phyloP scores from a whole-genome alignment of 2,113 vertebrate genomes.

The Tetraodon nigroviridis region DNA sequence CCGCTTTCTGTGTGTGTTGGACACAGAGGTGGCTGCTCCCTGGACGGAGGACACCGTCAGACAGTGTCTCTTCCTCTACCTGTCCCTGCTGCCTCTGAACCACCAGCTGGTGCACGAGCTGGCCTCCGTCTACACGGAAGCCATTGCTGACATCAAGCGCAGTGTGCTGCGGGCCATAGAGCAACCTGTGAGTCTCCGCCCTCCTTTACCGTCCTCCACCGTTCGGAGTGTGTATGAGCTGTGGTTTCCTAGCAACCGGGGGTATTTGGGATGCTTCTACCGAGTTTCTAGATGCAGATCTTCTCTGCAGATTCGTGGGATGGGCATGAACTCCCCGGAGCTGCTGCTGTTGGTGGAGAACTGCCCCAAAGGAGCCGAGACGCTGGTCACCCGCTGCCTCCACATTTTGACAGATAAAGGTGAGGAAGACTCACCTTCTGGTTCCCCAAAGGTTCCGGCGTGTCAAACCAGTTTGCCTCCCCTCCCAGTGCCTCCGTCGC shows the following conservation, averaged over 20 bases:
- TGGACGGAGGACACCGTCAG: conserved; percentile 94
- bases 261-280: background rate
- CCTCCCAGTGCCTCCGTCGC: conserved; percentile 84
- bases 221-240: too few species aligned
- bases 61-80: conserved; percentile 92
- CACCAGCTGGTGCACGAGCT: conserved; percentile 92
- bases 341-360: conserved; percentile 91
- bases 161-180: conserved; percentile 90
- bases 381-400: conserved; percentile 88
- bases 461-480: background rate
- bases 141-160: conserved; percentile 94
- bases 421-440: conserved; percentile 33
- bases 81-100: conserved; percentile 90
- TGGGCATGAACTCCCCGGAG: conserved; percentile 96
- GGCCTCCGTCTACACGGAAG: conserved; percentile 90
- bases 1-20: too few species aligned
- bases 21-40: conserved; percentile 86
- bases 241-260: too few species aligned
- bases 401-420: conserved; percentile 96
- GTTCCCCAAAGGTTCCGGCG: background rate
- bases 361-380: conserved; percentile 93
- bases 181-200: conserved; percentile 83
- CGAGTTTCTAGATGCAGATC: background rate
- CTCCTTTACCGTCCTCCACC: too few species aligned
- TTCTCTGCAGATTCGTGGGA: conserved; percentile 83